Conservation (phyloP, 2,797 vertebrate genomes). For the Heliangelus exortis region DNA sequence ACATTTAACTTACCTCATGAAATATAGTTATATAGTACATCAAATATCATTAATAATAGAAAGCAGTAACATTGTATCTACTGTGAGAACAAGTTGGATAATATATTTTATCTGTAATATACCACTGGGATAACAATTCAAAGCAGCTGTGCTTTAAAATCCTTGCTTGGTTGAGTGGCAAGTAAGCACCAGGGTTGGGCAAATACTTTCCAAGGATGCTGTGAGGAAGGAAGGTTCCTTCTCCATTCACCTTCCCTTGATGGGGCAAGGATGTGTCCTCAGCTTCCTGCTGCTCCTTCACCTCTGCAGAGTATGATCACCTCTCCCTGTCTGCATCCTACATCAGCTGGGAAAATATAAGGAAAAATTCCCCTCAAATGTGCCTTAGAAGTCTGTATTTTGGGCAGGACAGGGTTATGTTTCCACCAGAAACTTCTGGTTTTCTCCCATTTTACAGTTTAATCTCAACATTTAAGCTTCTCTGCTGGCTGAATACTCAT, state of each 20-base stretch:
- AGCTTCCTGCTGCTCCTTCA: too few relatives aligned
- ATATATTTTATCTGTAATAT: neutral
- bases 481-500: neutral
- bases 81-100: neutral
- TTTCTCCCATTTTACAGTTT: too few relatives aligned
- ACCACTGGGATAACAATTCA: neutral
- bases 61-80: neutral
- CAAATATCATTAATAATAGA: neutral
- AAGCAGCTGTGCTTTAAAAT: neutral
- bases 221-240: neutral
- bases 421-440: too few relatives aligned
- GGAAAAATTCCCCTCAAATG: too few relatives aligned
- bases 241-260: neutral
- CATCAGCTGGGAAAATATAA: too few relatives aligned
- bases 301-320: too few relatives aligned
- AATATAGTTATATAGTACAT: neutral
- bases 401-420: too few relatives aligned
- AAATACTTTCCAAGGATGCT: neutral
- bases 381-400: too few relatives aligned
- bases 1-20: conserved; percentile 15
- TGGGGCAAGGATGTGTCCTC: too few relatives aligned
- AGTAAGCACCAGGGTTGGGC: neutral
- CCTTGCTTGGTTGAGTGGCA: neutral
- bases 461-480: neutral
- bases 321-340: too few relatives aligned